phyloP scores from a whole-genome alignment of 2,113 vertebrate species.

The Eolophus roseicapilla region DNA sequence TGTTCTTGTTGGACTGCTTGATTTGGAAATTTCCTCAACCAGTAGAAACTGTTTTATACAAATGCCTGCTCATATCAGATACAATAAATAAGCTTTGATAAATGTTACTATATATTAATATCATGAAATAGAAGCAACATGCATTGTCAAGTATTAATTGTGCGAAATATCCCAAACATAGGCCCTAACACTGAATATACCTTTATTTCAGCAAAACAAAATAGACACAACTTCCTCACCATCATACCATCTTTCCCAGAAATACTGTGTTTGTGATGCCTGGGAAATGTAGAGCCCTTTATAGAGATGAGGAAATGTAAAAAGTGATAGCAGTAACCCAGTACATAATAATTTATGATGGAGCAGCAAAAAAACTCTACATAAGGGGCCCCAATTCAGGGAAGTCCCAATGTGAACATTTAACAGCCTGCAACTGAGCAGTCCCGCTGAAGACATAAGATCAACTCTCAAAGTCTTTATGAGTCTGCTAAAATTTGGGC shows the following conservation, averaged over 20 bases:
- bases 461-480: not conserved
- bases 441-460: not conserved
- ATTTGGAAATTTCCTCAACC: not conserved
- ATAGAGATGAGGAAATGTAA: not conserved
- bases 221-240: not conserved
- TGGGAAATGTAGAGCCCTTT: not conserved
- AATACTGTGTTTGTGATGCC: not conserved
- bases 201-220: constrained; percentile 1
- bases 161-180: not conserved
- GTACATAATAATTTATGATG: not conserved
- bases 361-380: not conserved
- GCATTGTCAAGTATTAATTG: not conserved
- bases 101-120: not conserved
- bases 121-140: not conserved
- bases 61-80: not conserved
- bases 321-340: not conserved
- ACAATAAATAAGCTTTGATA: not conserved
- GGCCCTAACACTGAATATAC: not conserved
- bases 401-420: not conserved
- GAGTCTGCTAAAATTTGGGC: not conserved
- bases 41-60: not conserved
- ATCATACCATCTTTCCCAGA: not conserved
- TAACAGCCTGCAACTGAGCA: not conserved
- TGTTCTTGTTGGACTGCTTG: not conserved
- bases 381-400: not conserved